Conservation (phyloP, 2,888 invertebrate genomes). For the Halictus quadricinctus region DNA sequence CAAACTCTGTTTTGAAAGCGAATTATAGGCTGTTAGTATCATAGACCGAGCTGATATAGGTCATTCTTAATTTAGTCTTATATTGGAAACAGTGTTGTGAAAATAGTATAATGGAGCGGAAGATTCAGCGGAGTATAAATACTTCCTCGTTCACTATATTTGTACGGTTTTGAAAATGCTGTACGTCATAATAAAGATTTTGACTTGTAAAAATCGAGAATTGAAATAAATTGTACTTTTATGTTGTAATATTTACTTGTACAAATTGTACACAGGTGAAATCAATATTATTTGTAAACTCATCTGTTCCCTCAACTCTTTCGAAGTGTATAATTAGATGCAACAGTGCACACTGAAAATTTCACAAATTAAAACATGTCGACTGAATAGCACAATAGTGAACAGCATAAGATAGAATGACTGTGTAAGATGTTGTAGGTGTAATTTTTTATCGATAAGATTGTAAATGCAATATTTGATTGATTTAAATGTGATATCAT, state of each 20-base stretch:
- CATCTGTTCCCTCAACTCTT: neutral
- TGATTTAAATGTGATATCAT: neutral
- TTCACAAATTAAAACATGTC: neutral
- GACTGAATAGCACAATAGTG: neutral
- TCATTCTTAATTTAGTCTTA: slow-evolving; percentile 5
- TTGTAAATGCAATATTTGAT: neutral
- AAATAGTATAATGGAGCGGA: slow-evolving; percentile 2
- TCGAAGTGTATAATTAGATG: neutral
- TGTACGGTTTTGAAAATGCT: neutral
- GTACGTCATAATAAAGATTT: too few relatives aligned
- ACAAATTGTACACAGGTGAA: too few relatives aligned
- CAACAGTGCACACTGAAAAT: neutral
- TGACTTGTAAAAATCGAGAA: too few relatives aligned
- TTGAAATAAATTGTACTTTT: too few relatives aligned
- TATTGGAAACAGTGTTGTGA: neutral
- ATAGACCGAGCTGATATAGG: neutral
- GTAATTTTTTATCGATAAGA: neutral
- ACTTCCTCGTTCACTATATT: neutral
- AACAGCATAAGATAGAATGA: neutral
- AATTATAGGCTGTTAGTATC: neutral
- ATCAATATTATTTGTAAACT: too few relatives aligned
- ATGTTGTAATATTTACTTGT: too few relatives aligned
- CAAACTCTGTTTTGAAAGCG: neutral
- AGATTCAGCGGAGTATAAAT: neutral
- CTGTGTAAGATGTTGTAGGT: neutral